phyloP scores from a whole-genome alignment of 2,113 vertebrate genomes.

The Empidonax traillii region DNA sequence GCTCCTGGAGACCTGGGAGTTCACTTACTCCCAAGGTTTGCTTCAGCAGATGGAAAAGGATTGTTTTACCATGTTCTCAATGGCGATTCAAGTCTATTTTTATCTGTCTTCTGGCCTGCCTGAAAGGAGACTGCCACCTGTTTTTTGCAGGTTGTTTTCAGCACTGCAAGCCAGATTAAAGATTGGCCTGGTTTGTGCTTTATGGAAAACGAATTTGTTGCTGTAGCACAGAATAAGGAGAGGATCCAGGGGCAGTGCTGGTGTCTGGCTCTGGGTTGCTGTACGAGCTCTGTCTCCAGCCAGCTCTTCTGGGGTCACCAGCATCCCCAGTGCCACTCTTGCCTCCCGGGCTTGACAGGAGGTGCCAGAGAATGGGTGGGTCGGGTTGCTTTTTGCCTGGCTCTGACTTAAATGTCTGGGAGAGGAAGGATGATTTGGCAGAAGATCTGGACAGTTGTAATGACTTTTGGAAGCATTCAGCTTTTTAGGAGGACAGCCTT shows the following conservation, averaged over 20 bases:
- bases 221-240: background rate
- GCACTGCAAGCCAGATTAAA: slow-evolving; percentile 22
- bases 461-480: background rate
- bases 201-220: slow-evolving; percentile 60
- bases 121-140: slow-evolving; percentile 74
- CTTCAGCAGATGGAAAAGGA: slow-evolving; percentile 75
- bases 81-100: slow-evolving; percentile 74
- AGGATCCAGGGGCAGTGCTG: background rate
- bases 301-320: background rate
- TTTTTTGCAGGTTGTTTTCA: slow-evolving; percentile 77
- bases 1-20: slow-evolving; percentile 60
- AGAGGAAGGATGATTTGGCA: background rate
- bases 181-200: background rate
- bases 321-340: background rate
- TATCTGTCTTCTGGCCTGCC: slow-evolving; percentile 70
- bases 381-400: background rate
- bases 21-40: slow-evolving; percentile 59
- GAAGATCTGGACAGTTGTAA: background rate
- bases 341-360: background rate
- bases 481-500: background rate
- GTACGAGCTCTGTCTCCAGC: background rate
- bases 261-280: background rate
- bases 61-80: slow-evolving; percentile 73
- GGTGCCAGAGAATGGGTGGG: background rate
- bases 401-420: background rate